Base-by-base conservation (phyloP, 2,888 invertebrate species). In the Acronicta aceris region DNA sequence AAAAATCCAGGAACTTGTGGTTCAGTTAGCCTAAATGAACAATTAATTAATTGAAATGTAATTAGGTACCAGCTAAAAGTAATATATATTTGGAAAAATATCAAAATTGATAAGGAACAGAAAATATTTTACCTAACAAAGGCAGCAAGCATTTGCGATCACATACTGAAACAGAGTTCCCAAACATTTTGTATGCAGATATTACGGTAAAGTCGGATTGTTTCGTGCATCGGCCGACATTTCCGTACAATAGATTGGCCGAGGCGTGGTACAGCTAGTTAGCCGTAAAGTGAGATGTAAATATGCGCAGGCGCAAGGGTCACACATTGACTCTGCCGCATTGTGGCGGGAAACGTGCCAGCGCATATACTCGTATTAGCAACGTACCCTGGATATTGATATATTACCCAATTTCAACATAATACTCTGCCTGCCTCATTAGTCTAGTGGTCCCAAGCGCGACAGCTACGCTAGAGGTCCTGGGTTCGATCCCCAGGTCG, bases 241-340 rank as follows among this genome's bases (percentile, higher is more conserved):
- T 93, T 93, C 93, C 90, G 90, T 89, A 92, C 90, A 93, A 92
- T 91, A 88, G 91, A 87, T 86, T 79, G 85, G 85, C 65, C 80
- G 78, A 79, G 81, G 84, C 81, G 84, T 79, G 80, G 85, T 75
- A 80, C 76, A 75, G 82, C 87, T 89, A 89, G 90, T 90, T 89
- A 86, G 83, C 82, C 79, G 79, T 75, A 73, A 81, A 89, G 85
- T 85, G 79, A 88, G 86, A 88, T 89, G 88, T 86, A 86, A 89
- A 82, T 87, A 86, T 85, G 84, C 81, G 82, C 83, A 71, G 68
- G 83, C 84, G 85, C 86, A 83, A 66, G 81, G 85, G 76, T 76
- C 74, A 71, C 60, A 76, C 65, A 49, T 74, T 64, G 56, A 65
- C 59, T 57, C 48, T 57, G 42, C 53, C 41, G 56, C 63, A 75